Percentiles rank a stretch among this genome's conserved stretches.
phyloP scores from a whole-genome alignment of 2,888 invertebrate species.

The Polylopha cassiicola region DNA sequence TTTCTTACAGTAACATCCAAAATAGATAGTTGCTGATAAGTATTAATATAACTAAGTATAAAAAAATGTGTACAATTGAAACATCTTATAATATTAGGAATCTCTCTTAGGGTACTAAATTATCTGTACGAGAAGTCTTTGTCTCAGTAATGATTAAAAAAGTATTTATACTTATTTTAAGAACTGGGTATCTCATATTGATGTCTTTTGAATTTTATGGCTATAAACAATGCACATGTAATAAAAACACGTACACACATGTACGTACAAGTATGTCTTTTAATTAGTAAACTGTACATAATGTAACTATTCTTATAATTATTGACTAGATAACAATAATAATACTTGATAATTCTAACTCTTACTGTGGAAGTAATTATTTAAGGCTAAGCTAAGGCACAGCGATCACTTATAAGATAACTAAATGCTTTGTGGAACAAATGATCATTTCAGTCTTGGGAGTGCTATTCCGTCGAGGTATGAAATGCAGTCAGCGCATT shows the following conservation, averaged over 20 bases:
- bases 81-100: constrained; percentile 70
- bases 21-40: constrained; percentile 41
- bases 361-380: constrained; percentile 52
- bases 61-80: constrained; percentile 42
- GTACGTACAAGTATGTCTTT: no score
- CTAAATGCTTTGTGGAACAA: constrained; percentile 68
- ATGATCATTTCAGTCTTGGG: constrained; percentile 68
- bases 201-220: constrained; percentile 2
- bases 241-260: neutral
- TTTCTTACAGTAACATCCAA: constrained; percentile 50
- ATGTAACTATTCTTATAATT: constrained; percentile 47
- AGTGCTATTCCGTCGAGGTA: constrained; percentile 59
- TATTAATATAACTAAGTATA: constrained; percentile 26
- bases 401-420: constrained; percentile 61
- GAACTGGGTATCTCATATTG: neutral
- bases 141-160: no score
- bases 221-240: constrained; percentile 1
- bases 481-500: constrained; percentile 62
- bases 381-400: constrained; percentile 69
- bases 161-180: constrained; percentile 25
- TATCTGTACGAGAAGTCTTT: constrained; percentile 66
- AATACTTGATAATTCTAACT: constrained; percentile 43
- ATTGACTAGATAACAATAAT: constrained; percentile 73
- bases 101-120: constrained; percentile 67
- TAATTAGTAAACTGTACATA: constrained; percentile 21